Base-by-base conservation (phyloP, 2,888 invertebrate genomes). In the Synergus japonicus region DNA sequence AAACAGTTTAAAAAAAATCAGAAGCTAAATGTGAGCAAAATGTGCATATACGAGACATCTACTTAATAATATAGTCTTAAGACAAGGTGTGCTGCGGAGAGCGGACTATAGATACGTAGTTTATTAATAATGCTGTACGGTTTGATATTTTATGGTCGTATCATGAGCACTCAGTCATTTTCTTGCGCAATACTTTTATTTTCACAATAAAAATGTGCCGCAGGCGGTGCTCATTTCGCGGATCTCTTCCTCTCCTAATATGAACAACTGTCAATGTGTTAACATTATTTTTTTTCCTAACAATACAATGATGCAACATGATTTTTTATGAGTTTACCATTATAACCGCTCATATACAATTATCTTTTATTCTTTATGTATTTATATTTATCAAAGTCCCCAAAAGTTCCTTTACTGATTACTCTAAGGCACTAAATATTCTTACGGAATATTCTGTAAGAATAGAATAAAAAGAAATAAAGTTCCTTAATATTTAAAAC, bases 111-210 rank as follows among this genome's bases (percentile, higher is more conserved):
- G 84, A 83, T 87, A 88, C 86, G 86, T 78, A 82, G 86, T 89
- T 90, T 90, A 89, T 90, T 91, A 91, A 91, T 91, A 90, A 91
- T 90, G 87, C 86, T 85, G 83, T 84, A 85, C 85, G 86, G 85
- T 87, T 88, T 85, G 87, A 90, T 87, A 88, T 89, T 88, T 91
- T 90, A 90, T 84, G 85, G 84, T 85, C 88, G 86, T 88, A 88
- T 88, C 89, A 86, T 85, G 86, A 87, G 85, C 83, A 85, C 83
- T 84, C 85, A 84, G 87, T 89, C 88, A 87, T 89, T 90, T 89
- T 89, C 89, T 89, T 89, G 85, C 87, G 87, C 89, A 86, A 89
- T 89, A 89, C 88, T 89, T 90, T 90, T 89, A 88, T 89, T 89
- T 87, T 86, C 85, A 82, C 86, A 88, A 89, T 88, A 89, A 87